Evolutionary conservation across 2,888 invertebrate genomes (phyloP).

Genomic region (Ptychoptera contaminata): DNA sequence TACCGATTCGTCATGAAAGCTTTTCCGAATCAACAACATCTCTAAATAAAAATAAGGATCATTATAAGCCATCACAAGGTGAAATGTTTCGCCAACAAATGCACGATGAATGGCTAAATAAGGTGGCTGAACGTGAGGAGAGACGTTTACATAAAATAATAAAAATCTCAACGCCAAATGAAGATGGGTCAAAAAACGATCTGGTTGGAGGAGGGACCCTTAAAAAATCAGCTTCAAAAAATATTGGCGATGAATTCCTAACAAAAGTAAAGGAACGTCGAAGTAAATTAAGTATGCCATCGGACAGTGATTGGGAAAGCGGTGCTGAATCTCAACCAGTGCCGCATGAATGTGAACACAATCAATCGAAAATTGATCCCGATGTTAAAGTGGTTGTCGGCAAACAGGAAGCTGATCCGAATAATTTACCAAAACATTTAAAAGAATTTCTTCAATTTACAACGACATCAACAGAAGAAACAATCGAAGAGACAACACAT

Average conservation of each 20-base stretch:
- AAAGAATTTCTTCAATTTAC: constrained; percentile 55
- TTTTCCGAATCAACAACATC: neutral
- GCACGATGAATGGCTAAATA: constrained; percentile 69
- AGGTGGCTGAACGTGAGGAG: constrained; percentile 63
- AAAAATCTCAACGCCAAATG: constrained; percentile 50
- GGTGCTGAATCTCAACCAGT: constrained; percentile 34
- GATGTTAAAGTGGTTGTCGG: constrained; percentile 50
- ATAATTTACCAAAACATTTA: constrained; percentile 57
- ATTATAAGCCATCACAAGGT: constrained; percentile 41
- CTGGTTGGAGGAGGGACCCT: constrained; percentile 13
- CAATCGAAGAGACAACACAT: neutral
- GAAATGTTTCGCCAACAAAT: constrained; percentile 63
- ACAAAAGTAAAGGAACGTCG: constrained; percentile 55
- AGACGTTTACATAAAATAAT: constrained; percentile 65
- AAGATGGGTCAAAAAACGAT: constrained; percentile 6
- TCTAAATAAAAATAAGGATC: neutral
- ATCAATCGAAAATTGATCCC: constrained; percentile 12
- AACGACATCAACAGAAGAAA: constrained; percentile 18
- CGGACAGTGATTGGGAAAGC: constrained; percentile 48
- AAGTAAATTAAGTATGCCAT: constrained; percentile 47
- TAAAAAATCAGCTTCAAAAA: constrained; percentile 13
- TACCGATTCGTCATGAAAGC: constrained; percentile 4
- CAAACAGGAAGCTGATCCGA: constrained; percentile 39
- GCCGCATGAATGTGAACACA: constrained; percentile 23
- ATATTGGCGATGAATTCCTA: constrained; percentile 62